Evolutionary conservation across 2,113 vertebrate species (phyloP).

Genomic region (Lycaon pictus): DNA sequence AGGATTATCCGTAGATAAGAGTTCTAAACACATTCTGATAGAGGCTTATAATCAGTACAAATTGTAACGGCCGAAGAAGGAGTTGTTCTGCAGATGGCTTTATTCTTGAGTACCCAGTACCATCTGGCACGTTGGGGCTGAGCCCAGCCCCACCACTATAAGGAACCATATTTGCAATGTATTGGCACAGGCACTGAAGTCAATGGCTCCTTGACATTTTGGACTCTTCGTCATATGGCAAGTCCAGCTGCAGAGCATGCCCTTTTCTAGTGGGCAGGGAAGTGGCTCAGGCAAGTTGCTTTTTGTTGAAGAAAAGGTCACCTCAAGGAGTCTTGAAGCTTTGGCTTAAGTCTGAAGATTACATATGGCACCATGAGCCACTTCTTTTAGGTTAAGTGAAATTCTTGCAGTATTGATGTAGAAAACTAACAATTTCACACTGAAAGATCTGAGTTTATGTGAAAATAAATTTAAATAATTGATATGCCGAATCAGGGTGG

Average conservation of each 20-base stretch:
- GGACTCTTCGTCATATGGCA: constrained; percentile 56
- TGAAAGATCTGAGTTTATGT: background rate
- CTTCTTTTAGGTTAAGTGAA: background rate
- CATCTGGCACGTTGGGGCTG: constrained; percentile 77
- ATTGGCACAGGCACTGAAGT: constrained; percentile 21
- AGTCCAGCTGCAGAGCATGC: constrained; percentile 49
- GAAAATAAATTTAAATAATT: background rate
- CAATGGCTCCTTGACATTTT: constrained; percentile 76
- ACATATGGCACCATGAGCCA: background rate
- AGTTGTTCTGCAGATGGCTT: constrained; percentile 74
- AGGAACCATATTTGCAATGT: constrained; percentile 47
- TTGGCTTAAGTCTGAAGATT: background rate
- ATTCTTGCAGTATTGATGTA: background rate
- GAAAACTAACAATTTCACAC: background rate
- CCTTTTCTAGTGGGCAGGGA: constrained; percentile 48
- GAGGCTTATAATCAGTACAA: constrained; percentile 68
- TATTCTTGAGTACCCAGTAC: constrained; percentile 59
- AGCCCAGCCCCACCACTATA: constrained; percentile 64
- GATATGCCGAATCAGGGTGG: background rate
- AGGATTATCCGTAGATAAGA: constrained; percentile 24
- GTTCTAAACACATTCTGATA: constrained; percentile 62
- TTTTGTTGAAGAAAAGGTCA: constrained; percentile 65
- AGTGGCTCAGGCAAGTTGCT: constrained; percentile 30
- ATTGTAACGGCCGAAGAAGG: constrained; percentile 64
- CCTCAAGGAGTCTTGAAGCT: background rate